Percentiles rank a stretch among this genome's conserved stretches.
Conservation (phyloP, 2,888 invertebrate species). For the Phania funesta region DNA sequence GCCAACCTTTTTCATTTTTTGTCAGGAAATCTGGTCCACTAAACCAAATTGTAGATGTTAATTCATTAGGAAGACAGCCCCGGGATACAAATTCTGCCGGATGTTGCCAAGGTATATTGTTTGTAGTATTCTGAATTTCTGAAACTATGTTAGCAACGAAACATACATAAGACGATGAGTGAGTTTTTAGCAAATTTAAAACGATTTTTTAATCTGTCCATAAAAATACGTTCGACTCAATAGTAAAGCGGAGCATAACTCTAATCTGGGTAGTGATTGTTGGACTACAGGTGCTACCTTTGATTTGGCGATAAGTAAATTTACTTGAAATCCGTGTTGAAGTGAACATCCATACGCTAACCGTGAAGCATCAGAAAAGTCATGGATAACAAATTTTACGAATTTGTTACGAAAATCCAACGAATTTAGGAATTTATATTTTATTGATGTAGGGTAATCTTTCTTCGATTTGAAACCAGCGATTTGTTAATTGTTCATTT, state of each 20-base stretch:
- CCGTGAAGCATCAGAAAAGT: constrained; percentile 18
- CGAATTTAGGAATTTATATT: neutral
- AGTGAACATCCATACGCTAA: constrained; percentile 9
- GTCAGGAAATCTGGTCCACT: neutral
- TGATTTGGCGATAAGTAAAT: constrained; percentile 20
- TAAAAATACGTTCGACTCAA: constrained; percentile 23
- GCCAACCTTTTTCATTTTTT: too few species aligned
- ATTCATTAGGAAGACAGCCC: constrained; percentile 1
- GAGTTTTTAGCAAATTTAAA: neutral
- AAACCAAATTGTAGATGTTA: neutral
- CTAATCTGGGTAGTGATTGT: constrained; percentile 9
- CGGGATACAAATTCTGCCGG: constrained; percentile 17
- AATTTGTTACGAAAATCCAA: too few species aligned
- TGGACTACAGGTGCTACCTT: constrained; percentile 1
- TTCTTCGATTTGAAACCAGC: neutral
- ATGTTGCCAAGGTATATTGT: constrained; percentile 5
- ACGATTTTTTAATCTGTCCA: constrained; percentile 59
- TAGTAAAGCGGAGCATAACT: neutral
- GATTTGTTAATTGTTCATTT: neutral
- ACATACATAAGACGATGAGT: constrained; percentile 4
- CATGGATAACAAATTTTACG: constrained; percentile 5
- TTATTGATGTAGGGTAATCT: neutral
- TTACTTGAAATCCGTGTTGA: neutral
- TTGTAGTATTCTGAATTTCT: constrained; percentile 14
- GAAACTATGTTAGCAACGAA: constrained; percentile 12